Percentiles rank a stretch among this genome's conserved stretches.
phyloP scores from a whole-genome alignment of 2,113 vertebrate genomes.

The Ictidomys tridecemlineatus region DNA sequence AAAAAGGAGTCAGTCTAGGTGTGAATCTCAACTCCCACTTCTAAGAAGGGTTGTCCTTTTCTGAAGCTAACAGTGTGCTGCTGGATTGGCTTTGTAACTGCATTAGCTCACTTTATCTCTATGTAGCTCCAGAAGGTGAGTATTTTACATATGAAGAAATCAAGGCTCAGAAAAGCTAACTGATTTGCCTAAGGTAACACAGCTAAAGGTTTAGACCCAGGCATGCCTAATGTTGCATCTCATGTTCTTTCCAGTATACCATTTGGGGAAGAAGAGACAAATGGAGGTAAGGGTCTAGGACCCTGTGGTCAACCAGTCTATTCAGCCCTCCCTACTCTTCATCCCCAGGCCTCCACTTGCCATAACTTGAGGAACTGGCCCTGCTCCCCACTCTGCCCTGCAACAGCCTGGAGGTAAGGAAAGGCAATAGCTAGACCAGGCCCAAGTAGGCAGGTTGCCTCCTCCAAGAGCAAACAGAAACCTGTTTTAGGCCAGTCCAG shows the following conservation, averaged over 20 bases:
- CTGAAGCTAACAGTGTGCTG: neutral
- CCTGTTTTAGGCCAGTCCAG: neutral
- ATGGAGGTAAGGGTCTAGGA: neutral
- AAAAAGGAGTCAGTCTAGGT: neutral
- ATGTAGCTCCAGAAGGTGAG: neutral
- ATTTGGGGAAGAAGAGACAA: neutral
- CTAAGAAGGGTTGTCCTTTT: neutral
- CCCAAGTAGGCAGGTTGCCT: neutral
- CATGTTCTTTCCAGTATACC: neutral
- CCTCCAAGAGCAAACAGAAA: neutral
- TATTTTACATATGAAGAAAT: constrained; percentile 42
- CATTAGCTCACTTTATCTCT: neutral
- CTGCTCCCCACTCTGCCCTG: neutral
- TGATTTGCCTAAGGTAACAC: constrained; percentile 13
- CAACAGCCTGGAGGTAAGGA: neutral
- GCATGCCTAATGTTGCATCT: neutral
- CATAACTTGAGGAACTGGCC: neutral
- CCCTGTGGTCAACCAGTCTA: neutral
- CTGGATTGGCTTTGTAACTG: neutral
- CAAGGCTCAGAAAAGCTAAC: constrained; percentile 9
- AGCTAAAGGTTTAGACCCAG: neutral
- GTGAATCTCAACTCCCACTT: constrained; percentile 2
- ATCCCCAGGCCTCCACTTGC: neutral
- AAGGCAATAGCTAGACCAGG: neutral
- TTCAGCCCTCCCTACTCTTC: neutral